Percentiles rank a stretch among this genome's conserved stretches.
These are phyloP conservation scores for Heliconius nattereri DNA, from an alignment of 1,140 invertebrate species.

Conservation along the genomic window DNA sequence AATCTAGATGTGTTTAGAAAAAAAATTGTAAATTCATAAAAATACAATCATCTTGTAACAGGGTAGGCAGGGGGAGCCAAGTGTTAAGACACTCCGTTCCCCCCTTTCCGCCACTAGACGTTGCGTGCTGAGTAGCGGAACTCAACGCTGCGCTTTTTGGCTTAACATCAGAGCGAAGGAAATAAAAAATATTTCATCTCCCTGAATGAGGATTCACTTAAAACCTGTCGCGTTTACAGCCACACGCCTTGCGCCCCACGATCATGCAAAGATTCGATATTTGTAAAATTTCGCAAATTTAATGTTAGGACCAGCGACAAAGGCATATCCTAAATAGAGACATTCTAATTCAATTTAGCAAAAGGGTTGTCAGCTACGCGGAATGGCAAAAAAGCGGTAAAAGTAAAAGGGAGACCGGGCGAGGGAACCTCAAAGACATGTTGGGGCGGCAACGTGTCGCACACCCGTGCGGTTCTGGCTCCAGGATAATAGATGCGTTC, in stretches of 20 bases:
- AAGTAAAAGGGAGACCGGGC: conserved; percentile 39
- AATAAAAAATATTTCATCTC: no score
- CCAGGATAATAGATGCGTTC: conserved; percentile 61
- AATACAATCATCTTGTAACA: no score
- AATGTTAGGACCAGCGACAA: conserved; percentile 16
- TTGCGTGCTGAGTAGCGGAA: no score
- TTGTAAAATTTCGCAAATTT: conserved; percentile 6
- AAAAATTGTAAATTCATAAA: not conserved
- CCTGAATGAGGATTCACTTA: no score
- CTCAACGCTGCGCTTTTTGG: no score
- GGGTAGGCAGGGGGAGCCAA: not conserved
- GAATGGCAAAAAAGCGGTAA: conserved; percentile 56
- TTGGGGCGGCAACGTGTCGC: conserved; percentile 61
- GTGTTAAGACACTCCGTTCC: no score
- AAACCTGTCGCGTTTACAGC: no score
- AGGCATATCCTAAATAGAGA: conserved; percentile 34
- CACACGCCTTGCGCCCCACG: no score
- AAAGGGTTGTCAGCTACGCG: conserved; percentile 74
- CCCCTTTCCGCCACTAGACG: no score
- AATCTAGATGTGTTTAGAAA: not conserved
- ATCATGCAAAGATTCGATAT: not conserved
- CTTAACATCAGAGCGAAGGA: no score
- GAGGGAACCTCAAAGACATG: conserved; percentile 63
- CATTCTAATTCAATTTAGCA: conserved; percentile 73
- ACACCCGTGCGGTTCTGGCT: conserved; percentile 45